phyloP scores from a whole-genome alignment of 1,140 invertebrate genomes.

The Bombus haemorrhoidalis region DNA sequence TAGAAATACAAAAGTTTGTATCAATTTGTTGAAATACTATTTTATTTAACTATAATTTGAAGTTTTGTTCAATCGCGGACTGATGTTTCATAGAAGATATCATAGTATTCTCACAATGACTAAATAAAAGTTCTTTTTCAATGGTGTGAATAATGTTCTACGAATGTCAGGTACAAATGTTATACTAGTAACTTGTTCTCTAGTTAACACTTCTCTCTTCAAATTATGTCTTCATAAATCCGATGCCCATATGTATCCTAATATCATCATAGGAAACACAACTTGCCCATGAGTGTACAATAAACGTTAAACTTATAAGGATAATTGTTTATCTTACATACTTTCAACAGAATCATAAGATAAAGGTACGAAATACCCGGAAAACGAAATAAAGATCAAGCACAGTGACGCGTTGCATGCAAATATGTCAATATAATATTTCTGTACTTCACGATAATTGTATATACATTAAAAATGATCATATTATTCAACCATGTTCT shows the following conservation, averaged over 20 bases:
- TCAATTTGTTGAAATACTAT: conserved; percentile 31
- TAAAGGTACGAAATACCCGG: conserved; percentile 51
- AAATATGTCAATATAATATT: conserved; percentile 40
- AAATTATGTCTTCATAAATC: conserved; percentile 53
- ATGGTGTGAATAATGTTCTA: conserved; percentile 62
- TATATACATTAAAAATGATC: conserved; percentile 22
- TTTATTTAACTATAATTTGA: conserved; percentile 24
- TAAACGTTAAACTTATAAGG: conserved; percentile 69
- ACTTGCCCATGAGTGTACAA: conserved; percentile 63
- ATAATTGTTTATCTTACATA: conserved; percentile 79
- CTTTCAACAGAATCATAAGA: conserved; percentile 74
- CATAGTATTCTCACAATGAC: conserved; percentile 16
- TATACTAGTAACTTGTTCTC: conserved; percentile 66
- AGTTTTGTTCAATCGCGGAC: conserved; percentile 21
- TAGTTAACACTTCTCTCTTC: conserved; percentile 55
- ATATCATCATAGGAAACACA: conserved; percentile 75
- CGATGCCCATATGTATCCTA: conserved; percentile 66
- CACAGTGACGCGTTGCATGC: conserved; percentile 69
- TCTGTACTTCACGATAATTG: not conserved
- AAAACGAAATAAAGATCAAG: conserved; percentile 60
- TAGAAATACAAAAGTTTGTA: not conserved
- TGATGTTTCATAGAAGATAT: conserved; percentile 41
- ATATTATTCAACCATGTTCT: conserved; percentile 16
- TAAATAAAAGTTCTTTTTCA: conserved; percentile 40
- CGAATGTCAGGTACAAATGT: conserved; percentile 78